Percentiles rank a stretch among this genome's conserved stretches.
These are phyloP conservation scores for Eupithecia abbreviata DNA, from an alignment of 2,888 invertebrate genomes.

Conservation along the genomic window DNA sequence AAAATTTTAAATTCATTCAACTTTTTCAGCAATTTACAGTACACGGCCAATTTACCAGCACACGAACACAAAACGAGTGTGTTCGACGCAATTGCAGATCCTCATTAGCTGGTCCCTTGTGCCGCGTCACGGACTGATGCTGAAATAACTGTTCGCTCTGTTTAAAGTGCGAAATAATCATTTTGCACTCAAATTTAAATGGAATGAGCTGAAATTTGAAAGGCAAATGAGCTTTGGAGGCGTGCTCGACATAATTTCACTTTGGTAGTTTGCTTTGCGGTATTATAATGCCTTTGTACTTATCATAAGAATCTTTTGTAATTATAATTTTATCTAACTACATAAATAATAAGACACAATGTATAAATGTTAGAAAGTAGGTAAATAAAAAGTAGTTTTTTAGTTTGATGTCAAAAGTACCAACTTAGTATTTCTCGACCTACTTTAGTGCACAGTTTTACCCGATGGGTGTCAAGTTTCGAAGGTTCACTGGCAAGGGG, in stretches of 20 bases:
- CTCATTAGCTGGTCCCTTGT: slow-evolving; percentile 44
- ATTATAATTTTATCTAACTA: background rate
- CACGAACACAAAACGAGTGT: slow-evolving; percentile 30
- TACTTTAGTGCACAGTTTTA: too few relatives aligned
- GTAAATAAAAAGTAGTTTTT: too few relatives aligned
- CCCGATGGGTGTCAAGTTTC: too few relatives aligned
- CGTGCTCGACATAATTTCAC: slow-evolving; percentile 12
- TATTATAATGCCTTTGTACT: background rate
- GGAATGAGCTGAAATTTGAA: slow-evolving; percentile 26
- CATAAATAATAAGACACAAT: background rate
- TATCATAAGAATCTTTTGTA: background rate
- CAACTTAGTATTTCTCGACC: too few relatives aligned
- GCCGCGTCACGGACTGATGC: slow-evolving; percentile 39
- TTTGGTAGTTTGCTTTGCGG: slow-evolving; percentile 11
- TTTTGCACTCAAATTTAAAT: slow-evolving; percentile 32
- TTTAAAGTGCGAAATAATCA: slow-evolving; percentile 34
- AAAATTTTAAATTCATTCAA: slow-evolving; percentile 10
- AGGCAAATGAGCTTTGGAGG: slow-evolving; percentile 26
- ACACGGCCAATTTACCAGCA: slow-evolving; percentile 34
- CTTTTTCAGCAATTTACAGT: slow-evolving; percentile 24
- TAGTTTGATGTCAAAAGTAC: too few relatives aligned
- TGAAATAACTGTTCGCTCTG: slow-evolving; percentile 37
- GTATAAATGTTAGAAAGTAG: too few relatives aligned
- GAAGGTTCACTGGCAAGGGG: too few relatives aligned
- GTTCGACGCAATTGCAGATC: slow-evolving; percentile 39